phyloP scores from a whole-genome alignment of 2,888 invertebrate species.

The Fragum whitleyi region DNA sequence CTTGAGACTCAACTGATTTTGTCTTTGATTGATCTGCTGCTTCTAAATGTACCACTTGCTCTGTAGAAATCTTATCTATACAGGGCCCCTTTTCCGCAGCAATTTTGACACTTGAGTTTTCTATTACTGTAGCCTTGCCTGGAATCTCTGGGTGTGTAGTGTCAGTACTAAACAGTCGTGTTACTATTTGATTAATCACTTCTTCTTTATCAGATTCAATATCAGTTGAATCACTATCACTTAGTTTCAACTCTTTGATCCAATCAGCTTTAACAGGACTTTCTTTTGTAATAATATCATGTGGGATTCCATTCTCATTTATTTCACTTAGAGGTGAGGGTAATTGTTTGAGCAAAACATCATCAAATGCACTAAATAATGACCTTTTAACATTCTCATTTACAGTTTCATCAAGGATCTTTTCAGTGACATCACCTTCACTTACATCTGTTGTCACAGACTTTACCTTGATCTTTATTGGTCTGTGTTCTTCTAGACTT shows the following conservation, averaged over 20 bases:
- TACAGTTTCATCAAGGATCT: neutral
- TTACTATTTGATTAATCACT: neutral
- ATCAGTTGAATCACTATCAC: conserved; percentile 20
- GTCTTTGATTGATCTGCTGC: too few relatives aligned
- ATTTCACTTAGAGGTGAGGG: neutral
- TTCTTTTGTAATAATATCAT: neutral
- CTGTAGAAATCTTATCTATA: too few relatives aligned
- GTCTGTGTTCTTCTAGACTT: neutral
- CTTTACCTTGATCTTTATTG: conserved; percentile 13
- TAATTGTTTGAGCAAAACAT: neutral
- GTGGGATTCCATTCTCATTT: neutral
- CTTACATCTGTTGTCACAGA: neutral
- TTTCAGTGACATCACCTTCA: neutral
- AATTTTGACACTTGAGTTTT: too few relatives aligned
- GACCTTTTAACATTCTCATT: neutral
- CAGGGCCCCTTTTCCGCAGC: too few relatives aligned
- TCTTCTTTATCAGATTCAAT: neutral
- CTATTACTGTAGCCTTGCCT: too few relatives aligned
- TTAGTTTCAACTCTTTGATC: conserved; percentile 8
- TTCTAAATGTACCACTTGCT: too few relatives aligned
- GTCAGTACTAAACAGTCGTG: neutral
- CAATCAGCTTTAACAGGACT: neutral
- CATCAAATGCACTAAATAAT: neutral
- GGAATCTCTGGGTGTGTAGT: neutral
- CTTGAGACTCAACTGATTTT: too few relatives aligned